Evolutionary conservation across 2,113 vertebrate genomes (phyloP).

Genomic region (Actinemys pallida): DNA sequence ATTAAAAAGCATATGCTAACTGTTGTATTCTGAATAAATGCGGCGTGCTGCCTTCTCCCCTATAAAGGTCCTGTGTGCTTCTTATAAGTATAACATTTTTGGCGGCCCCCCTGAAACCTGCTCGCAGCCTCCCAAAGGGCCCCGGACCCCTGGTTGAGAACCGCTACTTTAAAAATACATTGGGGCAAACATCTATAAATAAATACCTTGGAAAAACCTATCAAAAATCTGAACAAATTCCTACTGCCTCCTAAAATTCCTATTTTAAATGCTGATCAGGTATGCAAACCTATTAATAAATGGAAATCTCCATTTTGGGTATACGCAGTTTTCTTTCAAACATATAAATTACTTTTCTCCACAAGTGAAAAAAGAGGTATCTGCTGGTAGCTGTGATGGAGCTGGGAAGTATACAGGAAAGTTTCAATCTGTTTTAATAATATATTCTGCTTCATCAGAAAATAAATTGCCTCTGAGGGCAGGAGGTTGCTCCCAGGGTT

Average conservation of each 20-base stretch:
- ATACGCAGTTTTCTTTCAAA: neutral
- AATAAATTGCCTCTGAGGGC: neutral
- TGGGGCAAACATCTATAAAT: neutral
- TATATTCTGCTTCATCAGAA: neutral
- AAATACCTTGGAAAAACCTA: neutral
- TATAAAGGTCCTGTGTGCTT: too few species aligned
- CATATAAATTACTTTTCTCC: neutral
- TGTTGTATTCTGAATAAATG: too few species aligned
- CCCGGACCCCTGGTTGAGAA: too few species aligned
- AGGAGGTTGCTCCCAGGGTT: neutral
- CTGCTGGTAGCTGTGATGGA: neutral
- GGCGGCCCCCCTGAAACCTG: too few species aligned
- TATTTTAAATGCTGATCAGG: neutral
- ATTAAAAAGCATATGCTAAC: too few species aligned
- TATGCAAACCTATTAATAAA: neutral
- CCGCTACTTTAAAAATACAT: neutral
- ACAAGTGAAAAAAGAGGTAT: neutral
- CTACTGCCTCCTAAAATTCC: neutral
- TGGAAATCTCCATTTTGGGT: neutral
- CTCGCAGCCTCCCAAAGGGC: too few species aligned
- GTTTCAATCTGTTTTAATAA: neutral
- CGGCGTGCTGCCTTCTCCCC: too few species aligned
- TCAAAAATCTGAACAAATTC: neutral
- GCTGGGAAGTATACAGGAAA: neutral
- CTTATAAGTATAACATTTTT: too few species aligned